Base-by-base conservation (phyloP, 2,888 invertebrate species). In the Chironomus riparius region DNA sequence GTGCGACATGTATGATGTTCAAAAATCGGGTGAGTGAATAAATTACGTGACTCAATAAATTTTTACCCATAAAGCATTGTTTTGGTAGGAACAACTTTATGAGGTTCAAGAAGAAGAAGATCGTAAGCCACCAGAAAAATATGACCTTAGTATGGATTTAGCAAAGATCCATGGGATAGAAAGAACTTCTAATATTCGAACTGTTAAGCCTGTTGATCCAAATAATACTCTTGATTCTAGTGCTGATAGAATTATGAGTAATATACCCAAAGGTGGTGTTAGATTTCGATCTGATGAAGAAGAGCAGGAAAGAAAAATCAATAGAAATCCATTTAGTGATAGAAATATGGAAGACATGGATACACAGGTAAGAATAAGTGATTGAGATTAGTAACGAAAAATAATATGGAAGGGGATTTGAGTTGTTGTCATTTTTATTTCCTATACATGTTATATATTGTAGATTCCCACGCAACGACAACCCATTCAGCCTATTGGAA, bases 1-100 rank as follows among this genome's bases (percentile, higher is more conserved):
- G 72, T 22, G 61, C 84, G 18, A 83, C 82, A 70, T 84, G 84
- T 71, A 84, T 84, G 84, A 82, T 84, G 5, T 83, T 83, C 77
- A 83, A 82, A 76, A 83, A 83, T 79, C 80, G 82, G 69, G 72
- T 72, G 15, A 70, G 70, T 28, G 10, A 38, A 7, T 38, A 38
- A 28, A 6, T 68, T 68, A 21, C 21, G 48, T 70, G 70, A 70
- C 18, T 65, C 22, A 21, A 65, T 22, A 65, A 65, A 22, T 65
- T 65, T n/a, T 24, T 56, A n/a, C 2, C 7, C 15, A 56, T 56
- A 4, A 18, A 56, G 18, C 5, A 56, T 56, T 56, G 56, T 56
- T 5, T 28, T 18, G 5, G n/a, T 56, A n/a, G 72, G 18, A 56
- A 62, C 2, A 61, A 24, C 62, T 72, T 15, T 62, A 72, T 62